Percentiles rank a stretch among this genome's conserved stretches.
phyloP scores from a whole-genome alignment of 1,140 invertebrate genomes.

The Drosophila orosa region DNA sequence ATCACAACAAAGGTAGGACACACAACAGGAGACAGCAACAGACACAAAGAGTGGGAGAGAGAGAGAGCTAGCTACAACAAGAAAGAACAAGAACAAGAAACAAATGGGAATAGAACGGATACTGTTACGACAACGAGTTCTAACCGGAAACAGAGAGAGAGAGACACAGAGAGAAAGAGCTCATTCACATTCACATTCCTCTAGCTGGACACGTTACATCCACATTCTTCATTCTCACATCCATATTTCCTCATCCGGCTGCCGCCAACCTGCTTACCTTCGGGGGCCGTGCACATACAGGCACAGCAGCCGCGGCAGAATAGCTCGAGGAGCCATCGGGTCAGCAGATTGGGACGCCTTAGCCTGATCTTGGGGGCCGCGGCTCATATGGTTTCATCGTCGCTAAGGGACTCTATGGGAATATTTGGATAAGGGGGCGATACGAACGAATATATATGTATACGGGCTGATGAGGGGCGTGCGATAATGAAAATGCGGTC shows the following conservation, averaged over 20 bases:
- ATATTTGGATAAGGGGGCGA: slow-evolving; percentile 42
- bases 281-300: slow-evolving; percentile 51
- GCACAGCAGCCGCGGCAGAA: slow-evolving; percentile 31
- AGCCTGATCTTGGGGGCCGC: slow-evolving; percentile 20
- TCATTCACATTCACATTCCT: background rate
- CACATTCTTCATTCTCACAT: background rate
- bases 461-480: slow-evolving; percentile 34
- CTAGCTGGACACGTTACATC: background rate
- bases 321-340: slow-evolving; percentile 30
- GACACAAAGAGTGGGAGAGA: slow-evolving; percentile 1
- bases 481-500: slow-evolving; percentile 21
- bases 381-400: slow-evolving; percentile 32
- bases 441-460: slow-evolving; percentile 21
- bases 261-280: slow-evolving; percentile 56
- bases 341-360: slow-evolving; percentile 29
- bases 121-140: background rate
- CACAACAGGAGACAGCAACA: slow-evolving; percentile 20
- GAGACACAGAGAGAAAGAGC: background rate
- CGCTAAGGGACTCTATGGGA: slow-evolving; percentile 37
- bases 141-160: background rate
- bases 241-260: background rate
- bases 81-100: slow-evolving; percentile 7
- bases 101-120: background rate
- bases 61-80: slow-evolving; percentile 25
- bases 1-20: slow-evolving; percentile 5